A percentile compares a stretch with the other conserved stretches of the same genome.
These are phyloP conservation scores for Metallyticus violacea DNA, from an alignment of 2,888 invertebrate genomes.

Conservation along the genomic window DNA sequence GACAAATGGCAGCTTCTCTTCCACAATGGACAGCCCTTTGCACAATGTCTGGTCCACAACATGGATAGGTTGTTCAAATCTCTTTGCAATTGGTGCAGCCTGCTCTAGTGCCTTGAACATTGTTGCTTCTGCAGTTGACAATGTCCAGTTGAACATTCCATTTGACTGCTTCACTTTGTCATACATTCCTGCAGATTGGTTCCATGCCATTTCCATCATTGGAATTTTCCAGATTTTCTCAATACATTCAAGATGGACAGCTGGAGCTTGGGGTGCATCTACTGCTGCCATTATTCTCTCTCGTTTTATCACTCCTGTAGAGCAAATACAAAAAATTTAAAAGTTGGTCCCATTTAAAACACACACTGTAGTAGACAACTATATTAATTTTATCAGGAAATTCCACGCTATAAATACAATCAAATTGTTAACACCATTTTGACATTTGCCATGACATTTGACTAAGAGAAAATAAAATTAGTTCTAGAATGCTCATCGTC, in stretches of 20 bases:
- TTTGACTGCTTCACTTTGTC: conserved; percentile 58
- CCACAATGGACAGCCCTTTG: conserved; percentile 62
- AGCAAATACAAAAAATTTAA: too few relatives aligned
- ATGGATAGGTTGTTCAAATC: conserved; percentile 54
- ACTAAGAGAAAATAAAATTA: too few relatives aligned
- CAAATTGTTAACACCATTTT: too few relatives aligned
- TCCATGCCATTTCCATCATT: conserved; percentile 55
- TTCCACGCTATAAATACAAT: too few relatives aligned
- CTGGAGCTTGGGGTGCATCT: background rate
- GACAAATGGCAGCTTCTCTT: conserved; percentile 64
- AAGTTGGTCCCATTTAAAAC: too few relatives aligned
- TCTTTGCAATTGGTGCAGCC: conserved; percentile 51
- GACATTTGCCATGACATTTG: too few relatives aligned
- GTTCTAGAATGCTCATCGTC: too few relatives aligned
- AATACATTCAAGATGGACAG: conserved; percentile 29
- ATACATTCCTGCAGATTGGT: conserved; percentile 56
- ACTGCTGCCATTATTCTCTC: background rate
- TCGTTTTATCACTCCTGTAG: too few relatives aligned
- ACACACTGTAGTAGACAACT: too few relatives aligned
- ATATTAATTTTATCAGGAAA: too few relatives aligned
- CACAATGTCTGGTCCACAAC: conserved; percentile 66
- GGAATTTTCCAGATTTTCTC: conserved; percentile 46
- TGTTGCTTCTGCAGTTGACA: conserved; percentile 62
- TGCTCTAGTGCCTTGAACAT: conserved; percentile 52
- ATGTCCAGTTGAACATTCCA: conserved; percentile 65